Conservation (phyloP, 2,113 vertebrate species). For the Trichechus manatus region DNA sequence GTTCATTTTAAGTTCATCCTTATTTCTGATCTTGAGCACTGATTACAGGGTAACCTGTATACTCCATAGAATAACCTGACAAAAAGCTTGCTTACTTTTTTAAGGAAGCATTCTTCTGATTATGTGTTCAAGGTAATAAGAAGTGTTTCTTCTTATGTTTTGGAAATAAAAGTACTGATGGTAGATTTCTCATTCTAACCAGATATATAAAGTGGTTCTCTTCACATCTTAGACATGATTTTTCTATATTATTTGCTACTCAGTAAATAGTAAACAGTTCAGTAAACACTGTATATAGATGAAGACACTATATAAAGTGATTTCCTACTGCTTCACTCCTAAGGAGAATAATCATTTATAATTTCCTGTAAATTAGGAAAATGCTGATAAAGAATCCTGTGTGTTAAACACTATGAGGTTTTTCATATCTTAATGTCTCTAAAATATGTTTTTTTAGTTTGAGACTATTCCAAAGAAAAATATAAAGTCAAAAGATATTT, state of each 20-base stretch:
- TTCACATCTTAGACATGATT: background rate
- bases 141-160: background rate
- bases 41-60: conserved; percentile 70
- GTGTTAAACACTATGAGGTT: background rate
- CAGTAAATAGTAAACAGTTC: conserved; percentile 12
- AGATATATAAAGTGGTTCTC: background rate
- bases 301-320: background rate
- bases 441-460: background rate
- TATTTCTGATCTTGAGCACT: conserved; percentile 83
- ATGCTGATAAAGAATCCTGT: conserved; percentile 31
- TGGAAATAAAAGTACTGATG: conserved; percentile 24
- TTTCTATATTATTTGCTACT: conserved; percentile 14
- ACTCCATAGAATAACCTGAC: conserved; percentile 17
- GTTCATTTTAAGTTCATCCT: conserved; percentile 89
- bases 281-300: background rate
- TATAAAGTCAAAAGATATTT: conserved; percentile 26
- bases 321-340: background rate
- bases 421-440: background rate
- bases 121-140: background rate
- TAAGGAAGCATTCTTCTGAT: conserved; percentile 48
- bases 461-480: background rate
- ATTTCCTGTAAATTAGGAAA: conserved; percentile 57
- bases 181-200: background rate
- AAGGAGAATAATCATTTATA: conserved; percentile 55
- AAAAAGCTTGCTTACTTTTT: conserved; percentile 62